A percentile compares a stretch with the other conserved stretches of the same genome.
phyloP scores from a whole-genome alignment of 2,888 invertebrate genomes.

The Helobdella robusta region DNA sequence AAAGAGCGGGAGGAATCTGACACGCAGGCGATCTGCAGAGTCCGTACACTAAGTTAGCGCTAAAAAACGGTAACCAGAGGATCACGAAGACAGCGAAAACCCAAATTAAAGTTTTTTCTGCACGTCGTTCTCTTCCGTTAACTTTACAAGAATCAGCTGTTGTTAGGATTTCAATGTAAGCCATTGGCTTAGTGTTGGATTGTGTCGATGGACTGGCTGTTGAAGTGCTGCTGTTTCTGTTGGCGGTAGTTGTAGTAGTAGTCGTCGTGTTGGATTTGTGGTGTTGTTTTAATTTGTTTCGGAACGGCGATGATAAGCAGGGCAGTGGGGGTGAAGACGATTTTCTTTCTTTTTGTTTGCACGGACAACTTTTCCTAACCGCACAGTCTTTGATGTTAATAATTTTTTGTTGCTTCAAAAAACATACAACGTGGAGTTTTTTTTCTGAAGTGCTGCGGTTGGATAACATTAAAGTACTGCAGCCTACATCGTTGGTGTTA shows the following conservation, averaged over 20 bases:
- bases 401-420: no score
- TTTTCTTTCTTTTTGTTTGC: no score
- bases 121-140: conserved; percentile 33
- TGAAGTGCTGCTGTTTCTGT: not conserved
- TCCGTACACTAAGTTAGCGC: conserved; percentile 34
- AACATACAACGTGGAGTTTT: no score
- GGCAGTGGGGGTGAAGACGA: no score
- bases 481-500: no score
- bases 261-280: no score
- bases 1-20: conserved; percentile 31
- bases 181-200: conserved; percentile 24
- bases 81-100: conserved; percentile 35
- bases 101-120: conserved; percentile 36
- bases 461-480: no score
- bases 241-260: not conserved
- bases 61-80: conserved; percentile 36
- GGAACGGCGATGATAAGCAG: no score
- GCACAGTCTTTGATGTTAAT: no score
- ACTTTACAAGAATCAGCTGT: conserved; percentile 27
- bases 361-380: no score
- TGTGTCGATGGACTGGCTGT: not conserved
- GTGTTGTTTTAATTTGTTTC: no score
- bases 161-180: conserved; percentile 31
- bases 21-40: conserved; percentile 29
- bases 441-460: no score